Base-by-base conservation (phyloP, 30 jellyfish, hydroid and myxozoan genomes). In the Mastigias papua region DNA sequence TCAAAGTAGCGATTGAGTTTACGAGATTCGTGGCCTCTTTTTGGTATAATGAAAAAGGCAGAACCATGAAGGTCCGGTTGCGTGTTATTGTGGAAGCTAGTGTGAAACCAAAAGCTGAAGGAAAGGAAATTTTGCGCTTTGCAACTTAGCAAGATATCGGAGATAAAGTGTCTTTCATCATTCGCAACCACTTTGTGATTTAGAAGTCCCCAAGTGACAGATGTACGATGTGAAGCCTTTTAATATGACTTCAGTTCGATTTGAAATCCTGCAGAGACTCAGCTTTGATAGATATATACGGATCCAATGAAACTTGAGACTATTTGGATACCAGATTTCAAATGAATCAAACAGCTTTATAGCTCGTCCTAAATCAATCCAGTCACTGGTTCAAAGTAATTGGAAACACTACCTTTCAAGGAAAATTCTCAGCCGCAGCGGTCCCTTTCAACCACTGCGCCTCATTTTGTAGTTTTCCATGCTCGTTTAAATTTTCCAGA, bases 61-160 rank as follows among this genome's bases (percentile, higher is more conserved):
- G 34, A 13, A 33, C 23, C 4, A 23, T 7, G 63, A 46, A 8
- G 68, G 27, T 61, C 83, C 83, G 83, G 42, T 67, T 81, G 82
- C 91, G 91, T 68, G 83, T 68, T 69, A 5, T 81, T 25, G 73
- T 51, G 69, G 29, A 48, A 81, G 66, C 80, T 34, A n/a, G 84
- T 48, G 91, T 72, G 92, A 83, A 83, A 83, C 92, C 92, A 70
- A 48, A 19, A 58, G 86, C 58, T 32, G 21, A 50, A 31, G 50
- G 57, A 83, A 70, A 71, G 92, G 92, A 83, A 83, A 83, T 83
- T 83, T 86, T 70, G 69, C 78, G 92, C 86, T 83, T 83, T 48
- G 25, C 92, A 72, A 68, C 92, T 83, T 83, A 71, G 92, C 92
- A 70, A 83, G 80, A 70, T 37, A 69, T 70, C 92, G 33, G 30